Base-by-base conservation (phyloP, 2,113 vertebrate genomes). In the Regulus satrapa region DNA sequence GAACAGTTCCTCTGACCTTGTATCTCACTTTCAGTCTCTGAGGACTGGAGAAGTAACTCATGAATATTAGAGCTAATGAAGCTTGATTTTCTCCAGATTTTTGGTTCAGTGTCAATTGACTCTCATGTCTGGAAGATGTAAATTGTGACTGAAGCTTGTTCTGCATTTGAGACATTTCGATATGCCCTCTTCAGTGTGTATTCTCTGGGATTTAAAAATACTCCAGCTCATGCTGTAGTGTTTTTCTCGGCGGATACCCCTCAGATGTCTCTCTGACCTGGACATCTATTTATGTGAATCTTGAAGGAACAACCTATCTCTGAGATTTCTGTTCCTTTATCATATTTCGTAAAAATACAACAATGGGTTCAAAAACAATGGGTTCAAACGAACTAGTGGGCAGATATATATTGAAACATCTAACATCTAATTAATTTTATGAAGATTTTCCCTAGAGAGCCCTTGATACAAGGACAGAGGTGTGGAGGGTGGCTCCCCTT, bases 41-140 rank as follows among this genome's bases (percentile, higher is more conserved):
- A 83, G 58, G 36, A 92, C 19, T 18, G 63, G 40, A 95, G 38
- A 82, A 92, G 62, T 29, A 66, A 45, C 32, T 85, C 51, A 54
- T 79, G 58, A 92, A 93, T 96, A 90, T 88, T 90, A 88, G 52
- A 88, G 62, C 49, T 90, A 92, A 93, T 73, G 54, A 93, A 93
- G 32, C 59, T 63, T 86, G 55, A 77, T 90, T 90, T 97, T 83
- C 79, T 73, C 46, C 79, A 90, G 58, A 46, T 93, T 88, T 83
- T 38, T 93, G 61, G 86, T 95, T 90, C 2, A 0, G 46, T 79
- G 38, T 90, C 90, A 82, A 92, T 73, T 90, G 85, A 73, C 45
- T 90, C 74, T 93, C 38, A 24, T 21, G 7, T 56, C 62, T 88
- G 62, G 54, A 90, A 89, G 62, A 85, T 34, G 41, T 34, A 85